Percentiles rank a stretch among this genome's conserved stretches.
Conservation (phyloP, 1,140 invertebrate genomes). For the Carcinoscorpius rotundicauda region DNA sequence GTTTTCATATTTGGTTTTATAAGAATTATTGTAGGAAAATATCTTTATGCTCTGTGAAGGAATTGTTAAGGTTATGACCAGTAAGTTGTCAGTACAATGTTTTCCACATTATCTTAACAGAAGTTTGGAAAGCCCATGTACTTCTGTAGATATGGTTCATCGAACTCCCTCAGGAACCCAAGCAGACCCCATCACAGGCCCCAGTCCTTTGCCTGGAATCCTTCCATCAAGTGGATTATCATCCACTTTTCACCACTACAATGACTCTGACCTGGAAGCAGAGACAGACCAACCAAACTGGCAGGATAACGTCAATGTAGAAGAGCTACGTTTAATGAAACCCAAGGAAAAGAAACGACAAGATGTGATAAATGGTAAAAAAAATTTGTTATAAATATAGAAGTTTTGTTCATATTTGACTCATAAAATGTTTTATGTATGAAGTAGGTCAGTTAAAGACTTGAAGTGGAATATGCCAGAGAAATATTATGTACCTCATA, state of each 20-base stretch:
- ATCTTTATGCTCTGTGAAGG: too few species aligned
- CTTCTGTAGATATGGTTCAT: conserved; percentile 40
- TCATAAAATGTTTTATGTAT: too few species aligned
- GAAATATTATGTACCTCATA: too few species aligned
- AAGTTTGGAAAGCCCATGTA: conserved; percentile 48
- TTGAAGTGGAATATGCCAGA: too few species aligned
- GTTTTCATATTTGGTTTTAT: too few species aligned
- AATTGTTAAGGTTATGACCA: too few species aligned
- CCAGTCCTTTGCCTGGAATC: conserved; percentile 17
- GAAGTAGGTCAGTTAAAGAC: too few species aligned
- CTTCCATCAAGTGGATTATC: conserved; percentile 5
- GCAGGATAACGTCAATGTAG: conserved; percentile 66
- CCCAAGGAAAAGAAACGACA: conserved; percentile 79
- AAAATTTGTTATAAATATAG: too few species aligned
- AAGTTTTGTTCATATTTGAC: too few species aligned
- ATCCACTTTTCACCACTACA: conserved; percentile 10
- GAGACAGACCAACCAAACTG: conserved; percentile 65
- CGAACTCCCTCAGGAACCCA: conserved; percentile 21
- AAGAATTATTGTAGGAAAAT: too few species aligned
- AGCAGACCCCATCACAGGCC: conserved; percentile 9
- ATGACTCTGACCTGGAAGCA: conserved; percentile 65
- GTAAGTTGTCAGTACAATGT: too few species aligned
- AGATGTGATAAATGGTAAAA: conserved; percentile 87
- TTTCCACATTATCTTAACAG: too few species aligned
- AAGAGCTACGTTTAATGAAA: conserved; percentile 54